Evolutionary conservation across 2,888 invertebrate genomes (phyloP).

Genomic region (Conchocele bisecta): DNA sequence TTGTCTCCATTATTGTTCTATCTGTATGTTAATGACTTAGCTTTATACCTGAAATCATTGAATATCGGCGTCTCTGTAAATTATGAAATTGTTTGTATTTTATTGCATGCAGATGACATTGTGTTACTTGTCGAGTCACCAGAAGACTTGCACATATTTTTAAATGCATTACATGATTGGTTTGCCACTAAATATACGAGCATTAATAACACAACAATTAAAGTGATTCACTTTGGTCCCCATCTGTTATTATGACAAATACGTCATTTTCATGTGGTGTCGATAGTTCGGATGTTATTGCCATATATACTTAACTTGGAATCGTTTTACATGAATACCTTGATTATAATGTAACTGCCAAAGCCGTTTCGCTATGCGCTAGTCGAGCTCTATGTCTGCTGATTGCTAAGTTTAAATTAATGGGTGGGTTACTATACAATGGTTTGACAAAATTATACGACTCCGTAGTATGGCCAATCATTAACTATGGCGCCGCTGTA

Average conservation of each 20-base stretch:
- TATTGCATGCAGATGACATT: conserved; percentile 27
- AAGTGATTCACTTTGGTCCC: conserved; percentile 30
- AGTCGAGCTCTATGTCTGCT: conserved; percentile 15
- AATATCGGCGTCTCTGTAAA: conserved; percentile 6
- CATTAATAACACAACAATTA: conserved; percentile 25
- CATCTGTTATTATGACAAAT: neutral
- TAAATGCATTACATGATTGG: conserved; percentile 27
- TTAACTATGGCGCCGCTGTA: conserved; percentile 17
- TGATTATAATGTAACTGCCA: conserved; percentile 22
- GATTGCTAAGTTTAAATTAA: neutral
- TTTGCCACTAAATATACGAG: neutral
- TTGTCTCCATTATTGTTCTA: conserved; percentile 22
- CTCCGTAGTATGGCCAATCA: neutral
- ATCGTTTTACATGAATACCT: conserved; percentile 13
- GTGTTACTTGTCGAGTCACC: conserved; percentile 28
- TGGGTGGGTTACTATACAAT: conserved; percentile 9
- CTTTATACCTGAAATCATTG: neutral
- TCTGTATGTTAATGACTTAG: conserved; percentile 19
- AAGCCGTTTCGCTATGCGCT: conserved; percentile 5
- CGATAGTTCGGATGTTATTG: neutral
- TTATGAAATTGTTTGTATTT: conserved; percentile 17
- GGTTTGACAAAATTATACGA: conserved; percentile 14
- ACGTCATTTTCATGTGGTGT: conserved; percentile 17
- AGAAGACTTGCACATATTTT: conserved; percentile 20
- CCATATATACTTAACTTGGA: conserved; percentile 30